Conservation (phyloP, 2,797 vertebrate species). For the Sebastes elongatus region DNA sequence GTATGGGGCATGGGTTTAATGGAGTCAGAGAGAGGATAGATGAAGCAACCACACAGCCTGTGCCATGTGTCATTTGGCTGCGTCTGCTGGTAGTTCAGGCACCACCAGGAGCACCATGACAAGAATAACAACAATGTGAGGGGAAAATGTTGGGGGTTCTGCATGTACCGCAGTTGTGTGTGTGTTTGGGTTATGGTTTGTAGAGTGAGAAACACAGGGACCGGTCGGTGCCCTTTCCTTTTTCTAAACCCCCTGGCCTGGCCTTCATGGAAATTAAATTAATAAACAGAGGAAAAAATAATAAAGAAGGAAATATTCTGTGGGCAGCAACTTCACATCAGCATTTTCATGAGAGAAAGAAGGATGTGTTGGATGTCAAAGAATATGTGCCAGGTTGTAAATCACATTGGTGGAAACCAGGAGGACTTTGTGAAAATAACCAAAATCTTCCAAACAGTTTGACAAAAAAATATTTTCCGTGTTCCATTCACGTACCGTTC, state of each 20-base stretch:
- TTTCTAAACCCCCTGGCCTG: conserved; percentile 11
- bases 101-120: conserved; percentile 43
- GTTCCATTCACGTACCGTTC: conserved; percentile 24
- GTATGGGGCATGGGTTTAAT: conserved; percentile 11
- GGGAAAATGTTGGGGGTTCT: conserved; percentile 37
- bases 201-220: conserved; percentile 22
- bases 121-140: conserved; percentile 52
- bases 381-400: conserved; percentile 47
- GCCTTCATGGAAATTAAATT: conserved; percentile 25
- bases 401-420: conserved; percentile 58
- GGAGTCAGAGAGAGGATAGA: background rate
- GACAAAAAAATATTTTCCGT: conserved; percentile 37
- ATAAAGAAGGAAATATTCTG: conserved; percentile 42
- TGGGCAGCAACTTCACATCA: conserved; percentile 15
- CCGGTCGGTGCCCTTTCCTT: background rate
- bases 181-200: conserved; percentile 8
- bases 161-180: conserved; percentile 8
- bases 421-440: conserved; percentile 46
- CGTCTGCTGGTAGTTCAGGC: conserved; percentile 17
- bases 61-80: conserved; percentile 65
- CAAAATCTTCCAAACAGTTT: conserved; percentile 28
- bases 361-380: conserved; percentile 39
- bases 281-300: conserved; percentile 53
- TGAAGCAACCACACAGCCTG: conserved; percentile 27
- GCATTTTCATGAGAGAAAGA: conserved; percentile 22